Conservation (phyloP, 2,888 invertebrate species). For the Plutella xylostella region DNA sequence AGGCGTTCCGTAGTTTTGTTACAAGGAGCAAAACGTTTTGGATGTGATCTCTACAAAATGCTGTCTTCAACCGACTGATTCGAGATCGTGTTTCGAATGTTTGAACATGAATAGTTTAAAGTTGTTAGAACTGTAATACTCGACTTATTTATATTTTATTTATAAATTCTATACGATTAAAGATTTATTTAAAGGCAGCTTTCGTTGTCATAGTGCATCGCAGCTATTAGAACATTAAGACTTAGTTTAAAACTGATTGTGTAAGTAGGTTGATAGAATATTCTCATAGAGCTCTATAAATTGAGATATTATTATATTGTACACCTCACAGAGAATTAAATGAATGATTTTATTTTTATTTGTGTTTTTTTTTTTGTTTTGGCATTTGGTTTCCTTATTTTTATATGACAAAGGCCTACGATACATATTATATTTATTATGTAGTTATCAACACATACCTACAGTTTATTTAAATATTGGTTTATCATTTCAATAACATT, state of each 20-base stretch:
- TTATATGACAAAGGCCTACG: too few relatives aligned
- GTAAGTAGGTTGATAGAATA: conserved; percentile 57
- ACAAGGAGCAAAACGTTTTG: too few relatives aligned
- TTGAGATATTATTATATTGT: conserved; percentile 47
- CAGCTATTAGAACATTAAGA: conserved; percentile 27
- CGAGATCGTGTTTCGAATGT: too few relatives aligned
- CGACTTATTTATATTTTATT: conserved; percentile 66
- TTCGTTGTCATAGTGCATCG: conserved; percentile 49
- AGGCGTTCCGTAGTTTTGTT: too few relatives aligned
- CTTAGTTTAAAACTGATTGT: conserved; percentile 42
- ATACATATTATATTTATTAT: too few relatives aligned
- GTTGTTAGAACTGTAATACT: conserved; percentile 67
- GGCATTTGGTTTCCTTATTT: conserved; percentile 20
- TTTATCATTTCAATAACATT: too few relatives aligned
- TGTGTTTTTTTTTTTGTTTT: conserved; percentile 31
- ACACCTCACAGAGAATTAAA: conserved; percentile 60
- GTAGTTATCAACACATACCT: too few relatives aligned
- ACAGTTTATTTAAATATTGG: too few relatives aligned
- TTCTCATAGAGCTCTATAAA: conserved; percentile 48
- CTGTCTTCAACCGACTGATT: too few relatives aligned
- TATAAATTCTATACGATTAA: conserved; percentile 50
- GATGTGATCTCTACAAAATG: too few relatives aligned
- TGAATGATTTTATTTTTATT: conserved; percentile 51
- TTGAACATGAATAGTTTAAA: conserved; percentile 14
- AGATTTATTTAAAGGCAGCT: conserved; percentile 41